A percentile compares a stretch with the other conserved stretches of the same genome.
phyloP scores from a whole-genome alignment of 2,113 vertebrate genomes.

The Motacilla tschutschensis region DNA sequence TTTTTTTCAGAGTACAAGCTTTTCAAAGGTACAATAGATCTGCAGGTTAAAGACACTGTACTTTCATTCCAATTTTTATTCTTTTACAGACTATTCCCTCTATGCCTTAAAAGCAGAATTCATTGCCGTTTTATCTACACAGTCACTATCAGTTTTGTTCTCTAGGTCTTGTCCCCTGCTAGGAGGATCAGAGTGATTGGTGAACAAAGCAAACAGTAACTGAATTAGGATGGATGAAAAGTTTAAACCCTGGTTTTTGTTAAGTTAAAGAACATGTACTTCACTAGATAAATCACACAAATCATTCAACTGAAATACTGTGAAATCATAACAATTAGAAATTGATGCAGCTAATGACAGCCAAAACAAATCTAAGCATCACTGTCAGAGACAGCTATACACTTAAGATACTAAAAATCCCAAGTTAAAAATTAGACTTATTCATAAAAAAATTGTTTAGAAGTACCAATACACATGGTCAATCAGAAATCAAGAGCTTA shows the following conservation, averaged over 20 bases:
- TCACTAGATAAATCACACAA: conserved; percentile 47
- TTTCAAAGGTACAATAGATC: conserved; percentile 79
- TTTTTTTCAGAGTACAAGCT: conserved; percentile 58
- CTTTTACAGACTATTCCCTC: conserved; percentile 73
- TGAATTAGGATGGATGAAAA: conserved; percentile 70
- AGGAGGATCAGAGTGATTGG: conserved; percentile 78
- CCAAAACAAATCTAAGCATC: background rate
- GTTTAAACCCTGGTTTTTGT: conserved; percentile 48
- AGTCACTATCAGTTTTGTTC: conserved; percentile 77
- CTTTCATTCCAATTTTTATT: conserved; percentile 75
- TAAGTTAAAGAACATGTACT: conserved; percentile 57
- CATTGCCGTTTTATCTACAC: conserved; percentile 77
- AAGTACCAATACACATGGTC: background rate
- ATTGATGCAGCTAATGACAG: background rate
- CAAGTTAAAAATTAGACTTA: background rate
- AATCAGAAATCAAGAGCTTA: background rate
- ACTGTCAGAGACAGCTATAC: background rate
- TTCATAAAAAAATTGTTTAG: background rate
- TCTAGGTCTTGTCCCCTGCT: conserved; percentile 75
- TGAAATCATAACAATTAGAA: conserved; percentile 58
- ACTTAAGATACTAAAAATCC: background rate
- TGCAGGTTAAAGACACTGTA: conserved; percentile 72
- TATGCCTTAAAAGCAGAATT: conserved; percentile 78
- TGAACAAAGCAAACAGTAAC: conserved; percentile 80
- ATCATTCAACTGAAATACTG: conserved; percentile 22